Conservation (phyloP, 2,113 vertebrate species). For the Chaenocephalus aceratus region DNA sequence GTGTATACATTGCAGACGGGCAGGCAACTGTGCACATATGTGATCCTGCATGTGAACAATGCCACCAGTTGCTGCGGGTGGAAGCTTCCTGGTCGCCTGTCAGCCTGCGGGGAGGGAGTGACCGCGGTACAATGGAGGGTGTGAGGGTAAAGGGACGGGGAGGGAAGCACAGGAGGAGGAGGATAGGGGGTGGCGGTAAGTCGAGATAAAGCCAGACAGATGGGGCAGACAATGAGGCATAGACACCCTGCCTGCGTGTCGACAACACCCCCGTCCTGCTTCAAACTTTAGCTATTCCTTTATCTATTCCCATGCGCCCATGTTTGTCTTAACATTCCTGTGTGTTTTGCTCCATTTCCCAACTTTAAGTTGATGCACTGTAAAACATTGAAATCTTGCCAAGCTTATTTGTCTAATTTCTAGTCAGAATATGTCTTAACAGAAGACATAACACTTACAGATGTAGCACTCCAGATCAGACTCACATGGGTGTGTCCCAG, state of each 20-base stretch:
- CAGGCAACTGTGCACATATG: slow-evolving; percentile 53
- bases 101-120: slow-evolving; percentile 55
- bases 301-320: slow-evolving; percentile 22
- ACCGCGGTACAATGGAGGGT: slow-evolving; percentile 69
- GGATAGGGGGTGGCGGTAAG: slow-evolving; percentile 41
- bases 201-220: slow-evolving; percentile 76
- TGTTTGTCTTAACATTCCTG: slow-evolving; percentile 16
- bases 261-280: slow-evolving; percentile 56
- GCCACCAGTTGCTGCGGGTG: slow-evolving; percentile 78
- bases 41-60: slow-evolving; percentile 65
- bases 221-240: slow-evolving; percentile 74
- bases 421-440: no score
- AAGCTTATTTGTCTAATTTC: no score
- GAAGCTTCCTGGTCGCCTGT: slow-evolving; percentile 65
- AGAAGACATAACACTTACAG: no score
- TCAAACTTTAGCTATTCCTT: slow-evolving; percentile 38
- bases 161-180: slow-evolving; percentile 5
- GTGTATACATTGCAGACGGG: slow-evolving; percentile 11
- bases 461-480: no score
- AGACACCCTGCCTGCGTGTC: slow-evolving; percentile 70
- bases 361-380: background rate
- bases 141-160: slow-evolving; percentile 20
- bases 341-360: background rate
- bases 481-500: no score
- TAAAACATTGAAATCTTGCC: no score